phyloP scores from a whole-genome alignment of 2,113 vertebrate genomes.

The Solenodon paradoxus region DNA sequence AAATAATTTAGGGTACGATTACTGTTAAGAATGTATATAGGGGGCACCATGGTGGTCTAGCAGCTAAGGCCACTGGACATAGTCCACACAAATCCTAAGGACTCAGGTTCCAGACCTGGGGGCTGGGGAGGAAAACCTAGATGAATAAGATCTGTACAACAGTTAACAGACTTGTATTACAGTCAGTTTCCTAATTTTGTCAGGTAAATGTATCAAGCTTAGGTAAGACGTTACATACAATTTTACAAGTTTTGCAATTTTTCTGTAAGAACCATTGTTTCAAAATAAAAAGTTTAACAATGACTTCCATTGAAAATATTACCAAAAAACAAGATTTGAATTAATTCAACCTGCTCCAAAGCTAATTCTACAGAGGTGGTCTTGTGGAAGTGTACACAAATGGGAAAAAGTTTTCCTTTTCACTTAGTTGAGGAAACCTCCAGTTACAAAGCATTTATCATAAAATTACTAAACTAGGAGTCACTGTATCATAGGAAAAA shows the following conservation, averaged over 20 bases:
- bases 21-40: neutral
- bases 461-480: neutral
- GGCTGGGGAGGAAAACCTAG: no score
- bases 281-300: constrained; percentile 26
- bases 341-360: neutral
- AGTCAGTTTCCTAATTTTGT: neutral
- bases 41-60: neutral
- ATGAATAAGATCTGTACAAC: neutral
- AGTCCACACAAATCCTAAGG: no score
- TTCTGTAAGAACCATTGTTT: constrained; percentile 49
- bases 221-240: neutral
- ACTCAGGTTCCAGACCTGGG: no score
- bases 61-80: no score
- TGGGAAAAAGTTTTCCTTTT: neutral
- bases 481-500: neutral
- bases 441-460: neutral
- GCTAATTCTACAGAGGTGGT: neutral
- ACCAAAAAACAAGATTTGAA: constrained; percentile 22
- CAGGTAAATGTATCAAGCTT: neutral
- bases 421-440: neutral
- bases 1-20: neutral
- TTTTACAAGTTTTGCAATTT: constrained; percentile 7
- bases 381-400: neutral
- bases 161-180: neutral
- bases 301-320: neutral